Conservation (phyloP, 23 tunicate genomes). For the Phallusia fumigata region DNA sequence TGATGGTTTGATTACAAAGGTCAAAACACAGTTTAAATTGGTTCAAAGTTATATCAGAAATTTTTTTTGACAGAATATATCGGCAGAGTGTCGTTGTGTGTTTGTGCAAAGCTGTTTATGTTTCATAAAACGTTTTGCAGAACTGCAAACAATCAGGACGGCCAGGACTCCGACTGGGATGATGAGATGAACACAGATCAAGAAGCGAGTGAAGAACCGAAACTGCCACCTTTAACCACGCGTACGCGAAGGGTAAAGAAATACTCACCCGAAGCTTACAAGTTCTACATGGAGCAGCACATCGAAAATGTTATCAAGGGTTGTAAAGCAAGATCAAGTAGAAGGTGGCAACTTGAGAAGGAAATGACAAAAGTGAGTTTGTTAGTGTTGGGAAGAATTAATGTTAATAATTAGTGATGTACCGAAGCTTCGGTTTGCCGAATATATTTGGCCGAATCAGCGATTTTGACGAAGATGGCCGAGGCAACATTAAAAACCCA, state of each 20-base stretch:
- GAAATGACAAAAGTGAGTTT: slow-evolving; percentile 81
- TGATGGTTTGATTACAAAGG: no score
- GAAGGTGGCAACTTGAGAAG: slow-evolving; percentile 74
- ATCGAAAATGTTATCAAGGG: slow-evolving; percentile 86
- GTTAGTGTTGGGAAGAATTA: neutral
- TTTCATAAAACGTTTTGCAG: neutral
- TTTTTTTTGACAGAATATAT: no score
- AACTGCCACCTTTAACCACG: slow-evolving; percentile 18
- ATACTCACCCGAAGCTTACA: slow-evolving; percentile 84
- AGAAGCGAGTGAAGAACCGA: slow-evolving; percentile 21
- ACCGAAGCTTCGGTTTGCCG: no score
- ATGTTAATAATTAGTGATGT: neutral
- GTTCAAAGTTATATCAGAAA: no score
- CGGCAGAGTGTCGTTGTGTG: no score
- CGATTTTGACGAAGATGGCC: no score
- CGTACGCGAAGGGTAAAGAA: slow-evolving; percentile 64
- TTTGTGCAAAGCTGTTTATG: no score
- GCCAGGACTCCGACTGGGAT: neutral
- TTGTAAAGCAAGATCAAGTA: slow-evolving; percentile 55
- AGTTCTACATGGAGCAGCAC: slow-evolving; percentile 98
- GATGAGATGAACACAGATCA: neutral
- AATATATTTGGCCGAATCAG: no score
- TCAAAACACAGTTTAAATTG: no score
- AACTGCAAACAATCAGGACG: neutral
- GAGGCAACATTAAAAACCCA: no score